phyloP scores from a whole-genome alignment of 1,140 invertebrate genomes.

The Telenomus remus region DNA sequence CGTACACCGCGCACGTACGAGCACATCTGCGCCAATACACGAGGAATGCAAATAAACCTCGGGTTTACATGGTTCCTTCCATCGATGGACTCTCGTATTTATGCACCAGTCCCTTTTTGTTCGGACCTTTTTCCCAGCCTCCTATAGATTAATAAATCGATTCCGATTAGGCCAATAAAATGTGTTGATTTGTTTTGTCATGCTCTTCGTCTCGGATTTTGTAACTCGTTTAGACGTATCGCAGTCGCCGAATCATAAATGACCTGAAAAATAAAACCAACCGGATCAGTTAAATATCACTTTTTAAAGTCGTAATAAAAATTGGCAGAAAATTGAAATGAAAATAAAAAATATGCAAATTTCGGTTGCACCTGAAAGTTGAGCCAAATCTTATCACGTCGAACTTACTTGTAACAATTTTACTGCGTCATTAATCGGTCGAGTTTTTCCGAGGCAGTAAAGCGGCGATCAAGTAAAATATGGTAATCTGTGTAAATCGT shows the following conservation, averaged over 20 bases:
- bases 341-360: slow-evolving; percentile 11
- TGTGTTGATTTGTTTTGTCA: slow-evolving; percentile 30
- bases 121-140: background rate
- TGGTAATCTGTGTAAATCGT: slow-evolving; percentile 69
- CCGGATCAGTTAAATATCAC: background rate
- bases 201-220: slow-evolving; percentile 6
- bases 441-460: slow-evolving; percentile 60
- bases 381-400: slow-evolving; percentile 37
- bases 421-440: slow-evolving; percentile 63
- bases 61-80: slow-evolving; percentile 43
- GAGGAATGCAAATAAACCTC: slow-evolving; percentile 46
- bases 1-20: slow-evolving; percentile 37
- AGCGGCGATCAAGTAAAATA: slow-evolving; percentile 58
- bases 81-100: slow-evolving; percentile 18
- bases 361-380: slow-evolving; percentile 49
- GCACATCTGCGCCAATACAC: slow-evolving; percentile 15
- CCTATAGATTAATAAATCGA: slow-evolving; percentile 49
- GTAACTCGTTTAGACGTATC: background rate
- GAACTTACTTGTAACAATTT: slow-evolving; percentile 57
- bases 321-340: background rate
- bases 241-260: background rate
- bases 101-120: slow-evolving; percentile 9
- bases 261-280: background rate
- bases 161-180: slow-evolving; percentile 40
- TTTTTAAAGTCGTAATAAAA: background rate